Conservation (phyloP, 92 coral and sea anemone species). For the Paragorgia papillata region DNA sequence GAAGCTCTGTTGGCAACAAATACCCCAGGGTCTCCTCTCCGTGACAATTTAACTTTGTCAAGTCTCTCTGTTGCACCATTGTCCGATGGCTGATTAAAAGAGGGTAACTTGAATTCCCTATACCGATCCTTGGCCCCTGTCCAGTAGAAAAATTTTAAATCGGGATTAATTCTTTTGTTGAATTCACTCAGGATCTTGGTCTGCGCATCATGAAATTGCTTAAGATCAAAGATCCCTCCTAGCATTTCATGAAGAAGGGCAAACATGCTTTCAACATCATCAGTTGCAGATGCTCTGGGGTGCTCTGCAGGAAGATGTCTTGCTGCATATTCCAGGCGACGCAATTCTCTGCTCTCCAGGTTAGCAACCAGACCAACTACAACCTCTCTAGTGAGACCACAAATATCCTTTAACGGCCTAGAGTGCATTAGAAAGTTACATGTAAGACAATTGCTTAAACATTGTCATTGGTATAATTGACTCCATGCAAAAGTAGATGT, state of each 20-base stretch:
- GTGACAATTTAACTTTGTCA: conserved; percentile 20
- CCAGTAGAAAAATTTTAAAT: conserved; percentile 59
- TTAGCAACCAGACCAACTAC: too few relatives aligned
- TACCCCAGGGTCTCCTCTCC: too few relatives aligned
- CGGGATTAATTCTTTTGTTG: conserved; percentile 61
- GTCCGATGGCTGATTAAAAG: conserved; percentile 49
- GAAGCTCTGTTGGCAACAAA: conserved; percentile 40
- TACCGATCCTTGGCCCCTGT: conserved; percentile 61
- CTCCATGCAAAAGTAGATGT: too few relatives aligned
- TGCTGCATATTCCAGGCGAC: conserved; percentile 43
- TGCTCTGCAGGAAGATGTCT: conserved; percentile 69
- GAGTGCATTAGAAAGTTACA: too few relatives aligned
- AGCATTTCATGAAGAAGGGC: conserved; percentile 64
- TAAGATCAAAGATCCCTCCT: too few relatives aligned
- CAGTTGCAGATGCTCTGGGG: conserved; percentile 71
- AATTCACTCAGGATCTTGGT: conserved; percentile 70
- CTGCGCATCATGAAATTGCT: conserved; percentile 42
- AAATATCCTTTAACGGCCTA: conserved; percentile 45
- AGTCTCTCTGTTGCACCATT: too few relatives aligned
- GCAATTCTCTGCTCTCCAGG: conserved; percentile 58
- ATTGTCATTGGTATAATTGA: too few relatives aligned
- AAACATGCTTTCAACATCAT: conserved; percentile 70
- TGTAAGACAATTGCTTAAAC: too few relatives aligned
- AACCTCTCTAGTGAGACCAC: too few relatives aligned
- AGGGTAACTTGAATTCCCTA: conserved; percentile 62